Evolutionary conservation across 2,113 vertebrate species (phyloP).

Genomic region (Passerina amoena): DNA sequence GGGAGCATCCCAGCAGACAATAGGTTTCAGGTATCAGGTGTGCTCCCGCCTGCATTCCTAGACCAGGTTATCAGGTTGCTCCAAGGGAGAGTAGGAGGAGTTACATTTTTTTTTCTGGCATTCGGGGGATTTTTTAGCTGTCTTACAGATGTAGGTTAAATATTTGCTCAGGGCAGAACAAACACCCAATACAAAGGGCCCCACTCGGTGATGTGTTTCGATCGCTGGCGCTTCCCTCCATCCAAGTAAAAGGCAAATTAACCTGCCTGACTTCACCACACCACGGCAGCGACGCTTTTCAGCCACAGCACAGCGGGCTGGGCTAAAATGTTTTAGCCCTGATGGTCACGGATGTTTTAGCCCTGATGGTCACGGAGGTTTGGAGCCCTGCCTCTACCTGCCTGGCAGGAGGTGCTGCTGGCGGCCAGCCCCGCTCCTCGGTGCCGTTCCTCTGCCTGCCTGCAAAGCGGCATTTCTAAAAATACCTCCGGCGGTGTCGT

Average conservation of each 20-base stretch:
- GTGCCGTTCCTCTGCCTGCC: background rate
- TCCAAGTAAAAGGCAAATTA: background rate
- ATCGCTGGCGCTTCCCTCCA: background rate
- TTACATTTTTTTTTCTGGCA: background rate
- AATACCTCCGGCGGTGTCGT: background rate
- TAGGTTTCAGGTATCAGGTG: background rate
- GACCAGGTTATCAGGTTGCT: background rate
- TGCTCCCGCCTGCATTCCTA: background rate
- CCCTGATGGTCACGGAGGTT: rapidly evolving
- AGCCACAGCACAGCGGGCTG: background rate
- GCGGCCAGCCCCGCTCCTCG: rapidly evolving
- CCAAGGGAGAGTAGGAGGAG: background rate
- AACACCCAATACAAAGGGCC: background rate
- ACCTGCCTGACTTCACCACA: background rate
- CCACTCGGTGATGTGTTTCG: background rate
- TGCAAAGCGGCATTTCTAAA: constrained; percentile 5
- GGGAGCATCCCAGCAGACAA: background rate
- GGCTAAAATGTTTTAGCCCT: background rate
- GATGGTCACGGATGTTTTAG: rapidly evolving
- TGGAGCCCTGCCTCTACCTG: background rate
- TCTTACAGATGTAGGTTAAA: constrained; percentile 15
- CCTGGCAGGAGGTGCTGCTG: background rate
- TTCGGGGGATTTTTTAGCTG: background rate
- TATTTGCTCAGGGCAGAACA: constrained; percentile 10
- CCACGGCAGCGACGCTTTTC: background rate